Evolutionary conservation across 2,888 invertebrate species (phyloP), one percentile per base, ranked within the genome.

Genomic region (Keiferia lycopersicella): DNA sequence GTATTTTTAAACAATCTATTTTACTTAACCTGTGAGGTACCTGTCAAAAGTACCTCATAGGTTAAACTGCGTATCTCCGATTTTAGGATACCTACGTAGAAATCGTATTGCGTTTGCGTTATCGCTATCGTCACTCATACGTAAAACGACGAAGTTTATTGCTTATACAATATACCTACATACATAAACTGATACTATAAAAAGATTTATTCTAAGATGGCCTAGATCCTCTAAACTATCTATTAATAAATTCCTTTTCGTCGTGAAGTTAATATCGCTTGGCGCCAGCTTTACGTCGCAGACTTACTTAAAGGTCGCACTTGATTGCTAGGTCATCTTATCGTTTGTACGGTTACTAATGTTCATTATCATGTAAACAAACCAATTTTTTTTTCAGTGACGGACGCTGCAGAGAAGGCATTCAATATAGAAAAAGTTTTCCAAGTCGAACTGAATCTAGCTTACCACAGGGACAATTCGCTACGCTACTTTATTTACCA

Each of bases 401-500:
- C 83, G 59, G 91, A 93, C 71, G 79, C 84, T 58, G 80, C 61
- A 18, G 64, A 66, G 61, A 64, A 64, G 38, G 83, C 87, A 59
- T 90, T 87, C 72, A 82, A 82, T 69, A 84, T 92, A 64, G 87
- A 87, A 72, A 76, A 83, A 63, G 83, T 93, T 41, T 70, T 81
- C 62, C 87, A 85, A 70, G 79, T 91, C 65, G 88, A 88, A 65
- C 78, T 92, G 50, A 90, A 86, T 73, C 74, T 93, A 16, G 82
- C 88, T 1, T 84, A 86, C 71, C 84, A 88, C 67, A 78, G 81
- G 65, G 90, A 89, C 71, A 90, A 86, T 70, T 83, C 76, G 68
- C 75, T 93, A 41, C 89, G 92, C 53, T 93, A 88, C 77, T 94
- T 94, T 76, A 80, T 84, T 67, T 93, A 92, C 80, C 93, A 93